Evolutionary conservation across 2,888 invertebrate species (phyloP), one percentile per base, ranked within the genome.

Genomic region (Cephonodes hylas): DNA sequence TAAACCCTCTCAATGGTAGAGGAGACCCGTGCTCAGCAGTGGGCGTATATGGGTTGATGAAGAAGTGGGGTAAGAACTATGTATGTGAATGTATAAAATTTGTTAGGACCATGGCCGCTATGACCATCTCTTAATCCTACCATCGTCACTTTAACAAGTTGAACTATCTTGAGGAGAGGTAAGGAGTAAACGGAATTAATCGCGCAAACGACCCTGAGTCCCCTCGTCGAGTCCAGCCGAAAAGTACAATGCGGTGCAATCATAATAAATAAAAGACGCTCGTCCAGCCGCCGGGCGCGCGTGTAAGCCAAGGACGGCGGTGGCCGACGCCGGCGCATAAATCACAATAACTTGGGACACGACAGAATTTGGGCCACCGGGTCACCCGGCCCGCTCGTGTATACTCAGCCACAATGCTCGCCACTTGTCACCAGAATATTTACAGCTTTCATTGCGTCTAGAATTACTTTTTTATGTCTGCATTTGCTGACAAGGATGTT

Each of bases 231-330:
- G 4, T 25, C 25, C 48, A n/a, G 48, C 48, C 48, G n/a, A 15
- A 48, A 48, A n/a, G 15, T n/a, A 48, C 48, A 48, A 27, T n/a
- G 25, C 48, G 48, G n/a, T 48, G 27, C 48, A 48, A 48, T 48
- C 15, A 48, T 48, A 48, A 48, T 48, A 48, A 27, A 48, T 48
- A 48, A 53, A 27, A 22, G 45, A 23, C 45, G 13, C 10, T 13
- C 23, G 45, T 8, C 3, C 31, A 10, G 53, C 8, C 31, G 15
- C 15, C 27, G 18, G 53, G 7, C 15, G 53, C 53, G 53, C 53
- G 53, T 53, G 53, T 31, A 53, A 53, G 18, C 27, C 31, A 53
- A 53, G 53, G 53, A 53, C 53, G 18, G 10, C 45, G 8, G 7
- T 45, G n/a, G n/a, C n/a, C 45, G 27, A 18, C 18, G 18, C 53